Evolutionary conservation across 2,888 invertebrate species (phyloP).

Genomic region (Brachypterus glaber): DNA sequence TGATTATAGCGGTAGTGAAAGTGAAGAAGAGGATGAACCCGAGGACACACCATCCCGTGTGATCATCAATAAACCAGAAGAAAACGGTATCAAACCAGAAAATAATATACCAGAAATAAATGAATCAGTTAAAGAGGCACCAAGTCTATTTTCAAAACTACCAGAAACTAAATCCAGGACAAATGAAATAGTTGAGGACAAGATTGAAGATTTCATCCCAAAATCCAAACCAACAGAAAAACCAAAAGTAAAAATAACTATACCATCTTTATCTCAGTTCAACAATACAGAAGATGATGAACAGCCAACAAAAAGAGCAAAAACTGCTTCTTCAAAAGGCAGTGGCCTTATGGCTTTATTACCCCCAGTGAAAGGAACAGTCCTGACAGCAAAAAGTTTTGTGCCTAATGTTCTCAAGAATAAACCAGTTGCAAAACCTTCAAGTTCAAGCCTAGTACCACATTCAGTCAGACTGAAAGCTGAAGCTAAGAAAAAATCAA

Average conservation of each 20-base stretch:
- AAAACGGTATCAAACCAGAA: background rate
- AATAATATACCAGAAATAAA: background rate
- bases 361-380: slow-evolving; percentile 29
- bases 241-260: slow-evolving; percentile 30
- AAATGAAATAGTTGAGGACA: slow-evolving; percentile 23
- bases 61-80: background rate
- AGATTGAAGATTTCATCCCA: slow-evolving; percentile 32
- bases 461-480: slow-evolving; percentile 19
- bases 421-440: slow-evolving; percentile 17
- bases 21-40: slow-evolving; percentile 19
- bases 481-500: slow-evolving; percentile 17
- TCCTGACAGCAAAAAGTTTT: slow-evolving; percentile 27
- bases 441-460: slow-evolving; percentile 17
- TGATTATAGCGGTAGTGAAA: slow-evolving; percentile 28
- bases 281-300: slow-evolving; percentile 23
- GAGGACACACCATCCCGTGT: background rate
- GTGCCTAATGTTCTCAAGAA: slow-evolving; percentile 24
- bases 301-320: slow-evolving; percentile 22
- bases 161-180: slow-evolving; percentile 23
- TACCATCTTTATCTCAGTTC: slow-evolving; percentile 31
- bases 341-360: slow-evolving; percentile 29
- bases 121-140: background rate
- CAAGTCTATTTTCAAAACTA: slow-evolving; percentile 23
- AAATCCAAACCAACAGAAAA: slow-evolving; percentile 26
- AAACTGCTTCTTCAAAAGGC: slow-evolving; percentile 23